A percentile compares a stretch with the other conserved stretches of the same genome.
phyloP scores from a whole-genome alignment of 2,797 vertebrate genomes.

The Helarctos malayanus region DNA sequence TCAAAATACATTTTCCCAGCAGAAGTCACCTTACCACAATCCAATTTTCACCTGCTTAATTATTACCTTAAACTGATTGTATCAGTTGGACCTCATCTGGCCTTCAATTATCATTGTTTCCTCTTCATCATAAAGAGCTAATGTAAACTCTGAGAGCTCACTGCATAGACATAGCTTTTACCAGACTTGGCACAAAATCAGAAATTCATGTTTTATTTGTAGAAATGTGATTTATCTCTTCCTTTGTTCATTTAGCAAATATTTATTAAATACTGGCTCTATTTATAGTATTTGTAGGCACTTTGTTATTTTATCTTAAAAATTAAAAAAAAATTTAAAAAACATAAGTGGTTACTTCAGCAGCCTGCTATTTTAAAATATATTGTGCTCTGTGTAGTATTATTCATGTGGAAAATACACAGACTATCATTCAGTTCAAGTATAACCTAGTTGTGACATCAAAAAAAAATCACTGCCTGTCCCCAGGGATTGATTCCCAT shows the following conservation, averaged over 20 bases:
- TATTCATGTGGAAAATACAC: background rate
- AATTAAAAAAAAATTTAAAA: background rate
- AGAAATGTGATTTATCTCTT: background rate
- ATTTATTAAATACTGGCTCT: background rate
- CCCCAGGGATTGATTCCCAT: background rate
- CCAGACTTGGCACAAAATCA: background rate
- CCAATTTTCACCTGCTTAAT: constrained; percentile 73
- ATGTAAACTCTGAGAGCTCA: constrained; percentile 37
- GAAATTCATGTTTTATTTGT: background rate
- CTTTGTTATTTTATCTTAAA: background rate
- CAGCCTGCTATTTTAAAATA: background rate
- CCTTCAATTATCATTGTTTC: constrained; percentile 68
- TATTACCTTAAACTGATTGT: constrained; percentile 61
- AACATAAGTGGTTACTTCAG: background rate
- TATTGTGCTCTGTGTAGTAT: background rate
- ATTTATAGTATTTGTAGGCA: background rate
- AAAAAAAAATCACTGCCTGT: background rate
- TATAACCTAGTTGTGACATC: background rate
- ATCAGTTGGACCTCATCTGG: constrained; percentile 40
- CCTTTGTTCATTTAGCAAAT: background rate
- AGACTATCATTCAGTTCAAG: background rate
- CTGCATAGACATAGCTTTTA: background rate
- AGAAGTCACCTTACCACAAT: constrained; percentile 44
- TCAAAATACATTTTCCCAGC: background rate
- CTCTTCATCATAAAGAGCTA: background rate